Evolutionary conservation across 1,140 invertebrate species (phyloP).

Genomic region (Eriosoma lanigerum): DNA sequence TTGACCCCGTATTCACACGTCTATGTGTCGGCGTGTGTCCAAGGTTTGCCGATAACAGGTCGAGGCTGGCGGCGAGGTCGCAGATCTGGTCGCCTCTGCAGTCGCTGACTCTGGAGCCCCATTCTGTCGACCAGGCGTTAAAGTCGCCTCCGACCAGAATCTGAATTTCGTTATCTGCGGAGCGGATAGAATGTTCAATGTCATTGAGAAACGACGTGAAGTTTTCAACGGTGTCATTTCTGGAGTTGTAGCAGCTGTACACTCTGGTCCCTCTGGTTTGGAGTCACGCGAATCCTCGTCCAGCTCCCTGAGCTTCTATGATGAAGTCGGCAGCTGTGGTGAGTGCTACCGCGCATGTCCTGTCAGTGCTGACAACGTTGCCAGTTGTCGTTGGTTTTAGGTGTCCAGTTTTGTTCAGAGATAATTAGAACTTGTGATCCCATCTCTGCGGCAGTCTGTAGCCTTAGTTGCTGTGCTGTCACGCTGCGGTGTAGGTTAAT

Average conservation of each 20-base stretch:
- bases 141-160: neutral
- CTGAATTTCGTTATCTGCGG: neutral
- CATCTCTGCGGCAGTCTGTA: neutral
- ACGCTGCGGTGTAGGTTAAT: neutral
- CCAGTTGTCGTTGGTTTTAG: neutral
- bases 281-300: neutral
- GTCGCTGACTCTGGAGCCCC: neutral
- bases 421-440: too few relatives aligned
- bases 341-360: neutral
- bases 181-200: neutral
- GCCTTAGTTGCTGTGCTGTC: neutral
- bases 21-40: neutral
- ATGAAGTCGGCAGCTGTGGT: neutral
- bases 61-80: neutral
- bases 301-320: accelerated
- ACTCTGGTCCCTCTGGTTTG: neutral
- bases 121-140: neutral
- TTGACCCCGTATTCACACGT: neutral
- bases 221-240: neutral
- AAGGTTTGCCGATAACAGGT: neutral
- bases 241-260: neutral
- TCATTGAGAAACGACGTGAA: neutral
- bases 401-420: neutral
- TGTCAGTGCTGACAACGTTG: neutral
- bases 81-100: neutral